These are phyloP conservation scores for Theretra japonica DNA, from an alignment of 2,888 invertebrate genomes.

Conservation along the genomic window DNA sequence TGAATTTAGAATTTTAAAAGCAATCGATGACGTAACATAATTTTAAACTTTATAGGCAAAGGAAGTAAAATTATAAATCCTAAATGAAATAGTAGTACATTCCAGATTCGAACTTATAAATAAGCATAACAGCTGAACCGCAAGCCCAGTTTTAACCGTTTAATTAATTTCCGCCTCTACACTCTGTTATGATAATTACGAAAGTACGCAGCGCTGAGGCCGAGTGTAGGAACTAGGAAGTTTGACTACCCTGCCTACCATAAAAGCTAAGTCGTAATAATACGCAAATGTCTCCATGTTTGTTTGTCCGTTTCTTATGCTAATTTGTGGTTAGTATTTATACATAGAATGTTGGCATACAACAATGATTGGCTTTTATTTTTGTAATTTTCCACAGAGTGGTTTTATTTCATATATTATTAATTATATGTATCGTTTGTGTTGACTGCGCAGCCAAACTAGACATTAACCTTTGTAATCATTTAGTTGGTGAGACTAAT, in stretches of 20 bases:
- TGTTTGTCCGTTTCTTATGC: slow-evolving; percentile 6
- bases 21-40: no score
- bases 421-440: not conserved
- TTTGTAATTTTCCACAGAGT: not conserved
- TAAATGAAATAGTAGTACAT: not conserved
- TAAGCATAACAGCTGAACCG: not conserved
- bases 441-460: no score
- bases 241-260: slow-evolving; percentile 42
- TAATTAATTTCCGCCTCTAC: slow-evolving; percentile 4
- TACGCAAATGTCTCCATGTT: slow-evolving; percentile 18
- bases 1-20: no score
- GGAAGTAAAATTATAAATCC: not conserved
- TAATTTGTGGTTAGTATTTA: slow-evolving; percentile 3
- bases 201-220: slow-evolving; percentile 28
- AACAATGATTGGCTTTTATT: not conserved
- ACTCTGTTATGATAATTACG: not conserved
- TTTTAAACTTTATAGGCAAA: no score
- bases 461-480: no score
- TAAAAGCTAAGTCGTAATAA: slow-evolving; percentile 30
- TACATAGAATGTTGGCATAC: not conserved
- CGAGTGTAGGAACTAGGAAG: slow-evolving; percentile 48
- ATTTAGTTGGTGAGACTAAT: no score
- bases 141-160: not conserved
- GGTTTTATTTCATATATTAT: not conserved
- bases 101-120: not conserved